Base-by-base conservation (phyloP, 2,888 invertebrate species). In the Noctua pronuba region DNA sequence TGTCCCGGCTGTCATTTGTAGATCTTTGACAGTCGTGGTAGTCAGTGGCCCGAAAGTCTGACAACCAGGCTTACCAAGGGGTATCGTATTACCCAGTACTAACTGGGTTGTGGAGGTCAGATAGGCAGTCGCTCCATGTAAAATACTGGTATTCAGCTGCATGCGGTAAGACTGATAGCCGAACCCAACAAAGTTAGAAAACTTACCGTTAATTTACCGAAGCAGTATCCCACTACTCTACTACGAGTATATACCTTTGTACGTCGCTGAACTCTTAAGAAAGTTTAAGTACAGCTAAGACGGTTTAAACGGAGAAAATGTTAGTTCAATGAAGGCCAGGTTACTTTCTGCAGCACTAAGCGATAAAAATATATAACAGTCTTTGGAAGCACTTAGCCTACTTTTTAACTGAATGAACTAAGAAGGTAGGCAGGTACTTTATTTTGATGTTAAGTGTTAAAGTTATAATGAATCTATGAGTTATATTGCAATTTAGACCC, bases 291-390 rank as follows among this genome's bases (percentile, higher is more conserved):
- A 70, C 58, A 60, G 38, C 38, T 38, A 7, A 44, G 65, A 44
- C 38, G 21, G 35, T 70, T 66, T 7, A n/a, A 80, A 76, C n/a
- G 35, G 1, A 76, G 58, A 44, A 64, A 82, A 70, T 82, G 52
- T 82, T 70, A 6, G 44, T 35, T 66, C 60, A 60, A 60, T 70
- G 69, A 60, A 60, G 65, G 28, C 68, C 21, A 13, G 44, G 11
- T 38, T 82, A 38, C 67, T 68, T 82, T 58, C n/a, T 62, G n/a
- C 64, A 81, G 72, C 62, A n/a, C 62, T 82, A 46, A 82, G 35
- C 77, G 55, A 82, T 77, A 82, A 70, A 67, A 80, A 52, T 58
- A 16, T 44, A 79, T 79, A 46, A 67, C 76, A 70, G 31, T 52
- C 41, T 71, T 77, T 58, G n/a, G 8, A 70, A 70, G 35, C 83